Evolutionary conservation across 2,797 vertebrate species (phyloP).

Genomic region (Siniperca obscura): DNA sequence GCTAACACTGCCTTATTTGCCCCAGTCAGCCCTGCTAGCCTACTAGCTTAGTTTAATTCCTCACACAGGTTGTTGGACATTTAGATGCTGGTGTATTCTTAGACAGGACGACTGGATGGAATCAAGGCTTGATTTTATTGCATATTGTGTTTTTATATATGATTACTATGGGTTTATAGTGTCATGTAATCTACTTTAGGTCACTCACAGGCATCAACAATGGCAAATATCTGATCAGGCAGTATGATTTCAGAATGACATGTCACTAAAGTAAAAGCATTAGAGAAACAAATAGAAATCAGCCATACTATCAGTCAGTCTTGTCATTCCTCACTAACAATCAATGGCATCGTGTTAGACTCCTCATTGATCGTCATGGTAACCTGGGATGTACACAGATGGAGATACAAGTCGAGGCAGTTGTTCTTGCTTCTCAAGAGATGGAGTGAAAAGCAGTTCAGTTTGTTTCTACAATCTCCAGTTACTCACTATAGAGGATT

Average conservation of each 20-base stretch:
- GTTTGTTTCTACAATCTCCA: constrained; percentile 11
- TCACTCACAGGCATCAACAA: background rate
- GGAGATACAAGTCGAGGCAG: background rate
- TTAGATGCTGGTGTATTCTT: constrained; percentile 32
- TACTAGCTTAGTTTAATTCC: constrained; percentile 37
- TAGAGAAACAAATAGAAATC: too few species aligned
- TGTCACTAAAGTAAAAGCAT: background rate
- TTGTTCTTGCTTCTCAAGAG: constrained; percentile 14
- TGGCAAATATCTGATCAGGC: background rate
- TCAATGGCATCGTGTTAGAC: background rate
- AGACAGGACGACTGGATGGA: background rate
- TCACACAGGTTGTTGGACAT: constrained; percentile 18
- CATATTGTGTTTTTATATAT: background rate
- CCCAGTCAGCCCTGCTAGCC: constrained; percentile 28
- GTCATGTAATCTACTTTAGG: background rate
- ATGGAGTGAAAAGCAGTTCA: constrained; percentile 6
- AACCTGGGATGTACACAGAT: constrained; percentile 14
- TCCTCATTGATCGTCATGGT: constrained; percentile 9
- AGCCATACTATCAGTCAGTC: background rate
- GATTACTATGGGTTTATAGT: background rate
- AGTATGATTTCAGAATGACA: background rate
- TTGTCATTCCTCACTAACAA: background rate
- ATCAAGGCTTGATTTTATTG: constrained; percentile 16
- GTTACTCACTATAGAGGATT: constrained; percentile 18
- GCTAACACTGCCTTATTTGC: constrained; percentile 53